phyloP scores from a whole-genome alignment of 2,113 vertebrate genomes.

The Sula dactylatra region DNA sequence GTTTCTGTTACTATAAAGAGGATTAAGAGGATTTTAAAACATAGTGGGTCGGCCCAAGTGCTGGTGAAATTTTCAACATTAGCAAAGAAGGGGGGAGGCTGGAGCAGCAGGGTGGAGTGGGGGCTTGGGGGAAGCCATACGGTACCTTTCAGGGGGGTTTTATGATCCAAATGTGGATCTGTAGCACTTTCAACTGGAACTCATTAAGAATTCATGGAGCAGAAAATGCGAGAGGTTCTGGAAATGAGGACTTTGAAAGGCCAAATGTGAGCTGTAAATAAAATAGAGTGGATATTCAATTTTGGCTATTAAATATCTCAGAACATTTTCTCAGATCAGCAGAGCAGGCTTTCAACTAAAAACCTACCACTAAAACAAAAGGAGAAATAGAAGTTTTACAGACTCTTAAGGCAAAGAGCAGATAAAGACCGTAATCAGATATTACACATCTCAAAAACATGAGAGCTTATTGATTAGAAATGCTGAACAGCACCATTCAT shows the following conservation, averaged over 20 bases:
- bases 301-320: constrained; percentile 56
- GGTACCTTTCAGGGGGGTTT: background rate
- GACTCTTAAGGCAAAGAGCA: background rate
- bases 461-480: background rate
- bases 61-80: constrained; percentile 54
- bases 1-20: constrained; percentile 73
- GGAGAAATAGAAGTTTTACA: background rate
- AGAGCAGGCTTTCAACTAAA: constrained; percentile 9
- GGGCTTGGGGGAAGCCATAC: background rate
- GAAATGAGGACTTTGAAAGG: constrained; percentile 68
- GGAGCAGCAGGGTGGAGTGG: background rate
- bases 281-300: constrained; percentile 53
- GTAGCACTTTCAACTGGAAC: constrained; percentile 71
- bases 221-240: constrained; percentile 71
- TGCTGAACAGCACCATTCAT: background rate
- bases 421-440: background rate
- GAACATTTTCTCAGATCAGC: constrained; percentile 11
- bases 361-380: background rate
- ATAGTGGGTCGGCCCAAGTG: background rate
- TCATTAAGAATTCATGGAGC: constrained; percentile 77
- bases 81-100: background rate
- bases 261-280: constrained; percentile 71
- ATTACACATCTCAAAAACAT: background rate
- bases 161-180: constrained; percentile 51
- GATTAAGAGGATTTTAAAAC: constrained; percentile 77